Evolutionary conservation across 2,113 vertebrate species (phyloP), one percentile per base, ranked within the genome.

Genomic region (Lamprologus callipterus): DNA sequence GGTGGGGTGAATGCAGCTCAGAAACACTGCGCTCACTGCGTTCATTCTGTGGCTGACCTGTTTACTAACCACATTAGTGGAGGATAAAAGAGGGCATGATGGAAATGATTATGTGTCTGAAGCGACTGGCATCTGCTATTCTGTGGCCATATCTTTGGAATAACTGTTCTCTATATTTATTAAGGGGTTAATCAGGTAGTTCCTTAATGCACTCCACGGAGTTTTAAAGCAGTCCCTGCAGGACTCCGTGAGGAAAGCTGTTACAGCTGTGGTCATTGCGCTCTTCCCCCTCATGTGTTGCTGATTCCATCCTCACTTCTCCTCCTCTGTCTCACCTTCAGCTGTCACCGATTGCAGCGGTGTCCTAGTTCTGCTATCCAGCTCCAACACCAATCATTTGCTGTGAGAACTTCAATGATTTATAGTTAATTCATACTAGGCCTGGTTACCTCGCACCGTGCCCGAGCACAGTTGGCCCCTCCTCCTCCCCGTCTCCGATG

Each of bases 1-100:
- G 7, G 19, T 47, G 78, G 37, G 4, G 4, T 85, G 75, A 88
- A 85, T 82, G 82, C 57, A 23, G 51, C 45, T 57, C 78, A 83
- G 81, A 78, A 87, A 84, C 82, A 45, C 42, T 19, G 84, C 65
- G 45, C 84, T 88, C 88, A 78, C 42, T 19, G 84, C 86, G 40
- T 86, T 88, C 88, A 82, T 88, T 86, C 83, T 68, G 78, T 73
- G 68, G 85, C 85, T 92, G 93, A 90, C 93, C 91, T 92, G 92
- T 93, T 94, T 93, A 92, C 89, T 14, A 79, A 81, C 90, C 87
- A 80, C 87, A 84, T 88, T 83, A 92, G 23, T 33, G 26, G 53
- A 54, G 75, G 37, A 81, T 57, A 68, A 68, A 85, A 55, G 14
- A 51, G 28, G 80, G 35, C 3, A 11, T 58, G 53, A 23, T 26